A percentile compares a stretch with the other conserved stretches of the same genome.
phyloP scores from a whole-genome alignment of 2,113 vertebrate genomes.

The Sciurus niger region DNA sequence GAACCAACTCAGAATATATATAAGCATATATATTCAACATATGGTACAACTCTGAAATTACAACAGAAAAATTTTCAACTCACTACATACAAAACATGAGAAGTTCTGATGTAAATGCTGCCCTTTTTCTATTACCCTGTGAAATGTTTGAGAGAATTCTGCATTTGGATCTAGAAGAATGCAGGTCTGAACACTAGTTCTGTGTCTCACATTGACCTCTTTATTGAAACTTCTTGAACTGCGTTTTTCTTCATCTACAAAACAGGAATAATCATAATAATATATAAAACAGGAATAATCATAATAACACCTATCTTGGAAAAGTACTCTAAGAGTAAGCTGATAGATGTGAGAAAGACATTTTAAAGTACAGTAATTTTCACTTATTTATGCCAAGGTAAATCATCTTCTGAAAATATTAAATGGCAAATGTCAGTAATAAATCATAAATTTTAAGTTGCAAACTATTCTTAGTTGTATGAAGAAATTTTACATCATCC shows the following conservation, averaged over 20 bases:
- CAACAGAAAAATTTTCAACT: not conserved
- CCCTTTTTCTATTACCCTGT: not conserved
- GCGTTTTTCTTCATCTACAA: not conserved
- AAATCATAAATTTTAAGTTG: not conserved
- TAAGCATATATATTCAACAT: not conserved
- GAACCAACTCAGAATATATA: no score
- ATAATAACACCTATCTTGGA: not conserved
- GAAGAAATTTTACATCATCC: not conserved
- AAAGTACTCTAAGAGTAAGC: not conserved
- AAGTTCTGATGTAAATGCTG: not conserved
- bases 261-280: not conserved
- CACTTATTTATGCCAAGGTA: not conserved
- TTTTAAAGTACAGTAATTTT: not conserved
- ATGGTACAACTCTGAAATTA: not conserved
- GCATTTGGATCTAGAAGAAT: not conserved
- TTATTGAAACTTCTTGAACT: not conserved
- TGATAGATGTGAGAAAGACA: not conserved
- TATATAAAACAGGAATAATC: not conserved
- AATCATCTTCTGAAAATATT: not conserved
- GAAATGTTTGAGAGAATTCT: not conserved
- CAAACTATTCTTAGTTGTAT: not conserved
- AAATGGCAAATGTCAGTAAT: not conserved
- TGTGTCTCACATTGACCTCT: not conserved
- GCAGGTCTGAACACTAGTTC: not conserved
- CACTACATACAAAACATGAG: not conserved